Evolutionary conservation across 2,797 vertebrate species (phyloP).

Genomic region (Gymnoscopelus braueri): DNA sequence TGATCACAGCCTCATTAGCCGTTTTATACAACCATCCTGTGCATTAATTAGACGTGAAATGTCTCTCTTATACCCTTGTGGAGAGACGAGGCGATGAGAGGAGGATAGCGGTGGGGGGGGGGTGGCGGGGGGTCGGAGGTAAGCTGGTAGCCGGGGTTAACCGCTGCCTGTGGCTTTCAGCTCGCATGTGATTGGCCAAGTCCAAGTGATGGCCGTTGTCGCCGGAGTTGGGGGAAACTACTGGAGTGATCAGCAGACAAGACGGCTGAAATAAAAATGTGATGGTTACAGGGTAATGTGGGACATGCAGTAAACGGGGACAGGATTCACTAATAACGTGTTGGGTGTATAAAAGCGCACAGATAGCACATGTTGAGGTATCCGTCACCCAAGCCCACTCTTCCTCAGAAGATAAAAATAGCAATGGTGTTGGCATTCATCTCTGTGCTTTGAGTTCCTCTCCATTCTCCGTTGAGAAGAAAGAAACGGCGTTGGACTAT

Average conservation of each 20-base stretch:
- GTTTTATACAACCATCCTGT: conserved; percentile 90
- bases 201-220: conserved; percentile 30
- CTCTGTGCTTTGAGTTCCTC: conserved; percentile 18
- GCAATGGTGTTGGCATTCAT: conserved; percentile 55
- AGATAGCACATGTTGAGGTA: neutral
- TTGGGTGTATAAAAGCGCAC: neutral
- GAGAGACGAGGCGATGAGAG: conserved; percentile 57
- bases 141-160: conserved; percentile 83
- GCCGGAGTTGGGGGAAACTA: conserved; percentile 1
- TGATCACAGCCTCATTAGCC: conserved; percentile 94
- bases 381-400: conserved; percentile 1
- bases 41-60: conserved; percentile 96
- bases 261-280: neutral
- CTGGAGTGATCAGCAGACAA: conserved; percentile 9
- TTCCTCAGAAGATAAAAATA: conserved; percentile 62
- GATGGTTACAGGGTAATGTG: conserved; percentile 3
- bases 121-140: conserved; percentile 76
- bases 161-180: conserved; percentile 77
- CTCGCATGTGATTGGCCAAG: conserved; percentile 50
- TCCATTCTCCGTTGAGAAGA: conserved; percentile 50
- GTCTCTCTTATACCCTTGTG: conserved; percentile 82
- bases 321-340: conserved; percentile 31
- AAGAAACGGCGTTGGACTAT: conserved; percentile 43
- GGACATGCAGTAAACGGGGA: conserved; percentile 16
- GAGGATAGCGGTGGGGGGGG: conserved; percentile 74